These are phyloP conservation scores for Sanderia malayensis DNA, from an alignment of 30 jellyfish, hydroid and myxozoan genomes.

Conservation along the genomic window DNA sequence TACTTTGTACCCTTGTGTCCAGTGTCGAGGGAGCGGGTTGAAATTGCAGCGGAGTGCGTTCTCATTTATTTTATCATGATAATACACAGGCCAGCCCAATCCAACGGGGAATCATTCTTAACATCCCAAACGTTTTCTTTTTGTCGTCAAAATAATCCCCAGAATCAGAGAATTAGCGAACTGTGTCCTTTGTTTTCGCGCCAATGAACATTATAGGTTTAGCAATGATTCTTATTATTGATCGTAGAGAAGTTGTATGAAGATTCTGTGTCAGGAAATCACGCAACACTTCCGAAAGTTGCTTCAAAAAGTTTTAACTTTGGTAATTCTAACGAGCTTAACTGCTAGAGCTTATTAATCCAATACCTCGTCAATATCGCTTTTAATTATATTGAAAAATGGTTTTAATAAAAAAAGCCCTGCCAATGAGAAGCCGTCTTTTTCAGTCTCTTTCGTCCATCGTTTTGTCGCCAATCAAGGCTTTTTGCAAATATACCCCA, in stretches of 20 bases:
- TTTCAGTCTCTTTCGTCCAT: no score
- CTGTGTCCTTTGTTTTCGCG: neutral
- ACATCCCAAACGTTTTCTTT: no score
- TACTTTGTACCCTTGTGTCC: neutral
- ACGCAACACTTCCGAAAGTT: neutral
- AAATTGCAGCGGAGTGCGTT: no score
- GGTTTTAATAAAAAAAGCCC: no score
- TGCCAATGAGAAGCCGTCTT: no score
- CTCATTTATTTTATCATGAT: no score
- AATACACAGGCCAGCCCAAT: no score
- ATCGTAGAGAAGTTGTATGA: neutral
- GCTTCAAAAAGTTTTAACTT: neutral
- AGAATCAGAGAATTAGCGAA: neutral
- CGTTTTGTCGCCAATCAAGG: no score
- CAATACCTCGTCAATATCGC: no score
- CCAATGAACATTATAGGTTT: neutral
- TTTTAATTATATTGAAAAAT: no score
- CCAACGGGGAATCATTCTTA: no score
- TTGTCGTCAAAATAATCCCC: slow-evolving; percentile 4
- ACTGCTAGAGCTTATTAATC: neutral
- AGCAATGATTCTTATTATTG: neutral
- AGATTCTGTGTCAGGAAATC: neutral
- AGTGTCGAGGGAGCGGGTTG: neutral
- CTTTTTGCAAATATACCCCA: no score
- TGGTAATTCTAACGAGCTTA: neutral